These are phyloP conservation scores for Solenodon paradoxus DNA, from an alignment of 2,113 vertebrate genomes.

Conservation along the genomic window DNA sequence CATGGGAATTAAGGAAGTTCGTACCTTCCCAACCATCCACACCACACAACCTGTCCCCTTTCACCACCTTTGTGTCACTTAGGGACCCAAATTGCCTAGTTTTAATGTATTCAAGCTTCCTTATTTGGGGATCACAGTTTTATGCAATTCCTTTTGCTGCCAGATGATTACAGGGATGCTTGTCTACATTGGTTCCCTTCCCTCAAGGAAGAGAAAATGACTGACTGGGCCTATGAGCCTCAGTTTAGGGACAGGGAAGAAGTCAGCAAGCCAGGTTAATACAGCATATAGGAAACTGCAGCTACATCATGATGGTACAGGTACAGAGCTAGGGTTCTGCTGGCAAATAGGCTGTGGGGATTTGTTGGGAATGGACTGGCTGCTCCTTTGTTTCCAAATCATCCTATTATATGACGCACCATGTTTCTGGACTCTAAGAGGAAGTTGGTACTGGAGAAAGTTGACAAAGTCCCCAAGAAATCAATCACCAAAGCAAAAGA, in stretches of 20 bases:
- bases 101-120: conserved; percentile 10
- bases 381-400: not conserved
- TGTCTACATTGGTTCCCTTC: not conserved
- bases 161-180: not conserved
- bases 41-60: not conserved
- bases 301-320: not conserved
- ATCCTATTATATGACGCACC: not conserved
- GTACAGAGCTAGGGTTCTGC: not conserved
- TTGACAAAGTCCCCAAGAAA: not conserved
- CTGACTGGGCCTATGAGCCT: not conserved
- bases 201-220: not conserved
- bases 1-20: not conserved
- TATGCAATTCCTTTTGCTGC: conserved; percentile 1
- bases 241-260: not conserved
- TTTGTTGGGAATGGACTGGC: not conserved
- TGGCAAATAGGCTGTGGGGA: not conserved
- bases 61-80: not conserved
- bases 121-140: not conserved
- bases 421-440: not conserved
- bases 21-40: not conserved
- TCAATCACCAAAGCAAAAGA: not conserved
- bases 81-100: not conserved
- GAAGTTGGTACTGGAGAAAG: not conserved
- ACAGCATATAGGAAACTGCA: not conserved
- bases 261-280: not conserved